These are phyloP conservation scores for Apostichopus californicus DNA, from an alignment of 35 echinoderm and acorn worm genomes.

Conservation along the genomic window DNA sequence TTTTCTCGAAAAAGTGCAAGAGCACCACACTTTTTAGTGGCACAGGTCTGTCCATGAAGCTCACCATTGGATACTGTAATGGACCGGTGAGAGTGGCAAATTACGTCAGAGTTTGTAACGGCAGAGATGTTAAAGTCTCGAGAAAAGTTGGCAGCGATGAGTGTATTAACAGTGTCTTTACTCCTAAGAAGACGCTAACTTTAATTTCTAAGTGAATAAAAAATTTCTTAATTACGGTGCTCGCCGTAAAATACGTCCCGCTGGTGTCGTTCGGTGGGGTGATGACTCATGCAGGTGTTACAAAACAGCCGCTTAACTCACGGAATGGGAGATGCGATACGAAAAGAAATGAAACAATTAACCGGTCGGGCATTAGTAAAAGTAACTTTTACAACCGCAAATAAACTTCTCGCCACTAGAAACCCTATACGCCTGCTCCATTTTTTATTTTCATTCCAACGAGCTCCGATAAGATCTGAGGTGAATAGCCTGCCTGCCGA, in stretches of 20 bases:
- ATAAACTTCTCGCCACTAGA: slow-evolving; percentile 33
- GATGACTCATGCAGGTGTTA: slow-evolving; percentile 56
- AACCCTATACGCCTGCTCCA: slow-evolving; percentile 42
- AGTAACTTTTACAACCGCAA: slow-evolving; percentile 55
- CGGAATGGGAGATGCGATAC: slow-evolving; percentile 7
- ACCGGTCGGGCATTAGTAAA: slow-evolving; percentile 16
- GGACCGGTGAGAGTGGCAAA: not conserved
- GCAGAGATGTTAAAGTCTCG: not conserved
- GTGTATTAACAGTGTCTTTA: slow-evolving; percentile 5
- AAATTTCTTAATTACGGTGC: slow-evolving; percentile 48
- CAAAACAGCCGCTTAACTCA: slow-evolving; percentile 39
- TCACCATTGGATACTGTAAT: not conserved
- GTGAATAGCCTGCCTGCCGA: slow-evolving; percentile 56
- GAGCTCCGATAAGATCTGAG: slow-evolving; percentile 54
- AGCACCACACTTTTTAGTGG: not conserved
- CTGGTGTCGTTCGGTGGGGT: slow-evolving; percentile 12
- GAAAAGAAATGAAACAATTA: slow-evolving; percentile 36
- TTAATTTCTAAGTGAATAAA: slow-evolving; percentile 16
- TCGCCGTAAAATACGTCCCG: slow-evolving; percentile 28
- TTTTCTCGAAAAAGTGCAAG: not conserved
- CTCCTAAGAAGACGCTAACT: slow-evolving; percentile 17
- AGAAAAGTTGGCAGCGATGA: not conserved
- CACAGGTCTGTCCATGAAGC: not conserved
- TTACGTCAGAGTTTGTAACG: not conserved
- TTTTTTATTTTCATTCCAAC: not conserved